A percentile compares a stretch with the other conserved stretches of the same genome.
phyloP scores from a whole-genome alignment of 1,140 invertebrate genomes.

The Neotoxoptera formosana region DNA sequence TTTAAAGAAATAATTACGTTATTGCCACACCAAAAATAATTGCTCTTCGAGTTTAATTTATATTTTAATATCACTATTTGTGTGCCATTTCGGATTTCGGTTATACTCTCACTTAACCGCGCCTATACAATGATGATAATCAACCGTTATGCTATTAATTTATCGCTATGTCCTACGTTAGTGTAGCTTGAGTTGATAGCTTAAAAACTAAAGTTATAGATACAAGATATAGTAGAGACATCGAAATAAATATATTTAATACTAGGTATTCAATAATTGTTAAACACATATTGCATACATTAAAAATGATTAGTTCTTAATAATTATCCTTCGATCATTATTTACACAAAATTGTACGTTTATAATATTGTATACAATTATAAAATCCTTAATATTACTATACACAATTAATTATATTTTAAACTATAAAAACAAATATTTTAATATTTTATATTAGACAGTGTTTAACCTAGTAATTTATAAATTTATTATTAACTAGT shows the following conservation, averaged over 20 bases:
- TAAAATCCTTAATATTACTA: no score
- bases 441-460: neutral
- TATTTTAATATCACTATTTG: neutral
- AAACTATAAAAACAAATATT: neutral
- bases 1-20: neutral
- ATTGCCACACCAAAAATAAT: neutral
- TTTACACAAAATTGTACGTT: neutral
- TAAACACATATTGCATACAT: neutral
- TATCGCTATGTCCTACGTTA: neutral
- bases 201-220: neutral
- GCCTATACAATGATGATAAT: neutral
- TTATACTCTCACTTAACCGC: neutral
- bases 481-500: neutral
- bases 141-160: neutral
- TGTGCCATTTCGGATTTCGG: neutral
- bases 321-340: neutral
- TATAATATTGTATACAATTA: neutral
- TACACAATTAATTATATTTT: neutral
- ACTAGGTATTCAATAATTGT: neutral
- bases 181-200: neutral
- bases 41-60: neutral
- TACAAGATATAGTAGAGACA: no score
- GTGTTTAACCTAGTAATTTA: neutral
- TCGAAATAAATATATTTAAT: neutral
- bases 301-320: neutral